These are phyloP conservation scores for Ptiloglossa arizonensis DNA, from an alignment of 1,140 invertebrate genomes.

Conservation along the genomic window DNA sequence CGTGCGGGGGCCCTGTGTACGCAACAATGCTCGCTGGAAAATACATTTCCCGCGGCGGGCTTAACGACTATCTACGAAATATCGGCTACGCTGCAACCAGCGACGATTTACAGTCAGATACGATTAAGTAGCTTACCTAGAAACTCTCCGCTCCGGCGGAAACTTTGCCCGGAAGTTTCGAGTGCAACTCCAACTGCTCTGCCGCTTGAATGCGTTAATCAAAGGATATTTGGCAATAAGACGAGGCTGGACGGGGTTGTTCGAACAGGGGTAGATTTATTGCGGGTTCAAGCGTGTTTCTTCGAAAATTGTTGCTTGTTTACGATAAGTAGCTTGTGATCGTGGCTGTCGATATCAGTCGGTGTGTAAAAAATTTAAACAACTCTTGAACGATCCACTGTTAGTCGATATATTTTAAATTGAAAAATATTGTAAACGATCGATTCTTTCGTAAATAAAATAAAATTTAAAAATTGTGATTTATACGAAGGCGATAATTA, in stretches of 20 bases:
- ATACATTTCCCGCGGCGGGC: constrained; percentile 16
- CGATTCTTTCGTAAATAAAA: too few species aligned
- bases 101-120: constrained; percentile 59
- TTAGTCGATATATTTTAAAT: too few species aligned
- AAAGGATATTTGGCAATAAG: constrained; percentile 41
- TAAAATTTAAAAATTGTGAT: too few species aligned
- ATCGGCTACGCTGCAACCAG: constrained; percentile 57
- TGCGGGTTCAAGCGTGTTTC: neutral
- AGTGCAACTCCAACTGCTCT: constrained; percentile 34
- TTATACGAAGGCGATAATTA: too few species aligned
- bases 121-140: constrained; percentile 61
- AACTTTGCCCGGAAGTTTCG: constrained; percentile 56
- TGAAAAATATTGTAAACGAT: too few species aligned
- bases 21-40: constrained; percentile 40
- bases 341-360: too few species aligned
- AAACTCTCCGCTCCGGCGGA: constrained; percentile 39
- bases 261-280: constrained; percentile 13
- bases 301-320: neutral
- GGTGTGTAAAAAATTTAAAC: too few species aligned
- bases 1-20: too few species aligned
- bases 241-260: constrained; percentile 4
- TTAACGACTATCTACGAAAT: constrained; percentile 53
- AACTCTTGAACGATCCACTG: too few species aligned
- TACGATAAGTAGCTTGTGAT: neutral
- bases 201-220: constrained; percentile 46